Evolutionary conservation across 64 coral and sea anemone genomes (phyloP), one percentile per base, ranked within the genome.

Genomic region (Stichodactyla helianthus): DNA sequence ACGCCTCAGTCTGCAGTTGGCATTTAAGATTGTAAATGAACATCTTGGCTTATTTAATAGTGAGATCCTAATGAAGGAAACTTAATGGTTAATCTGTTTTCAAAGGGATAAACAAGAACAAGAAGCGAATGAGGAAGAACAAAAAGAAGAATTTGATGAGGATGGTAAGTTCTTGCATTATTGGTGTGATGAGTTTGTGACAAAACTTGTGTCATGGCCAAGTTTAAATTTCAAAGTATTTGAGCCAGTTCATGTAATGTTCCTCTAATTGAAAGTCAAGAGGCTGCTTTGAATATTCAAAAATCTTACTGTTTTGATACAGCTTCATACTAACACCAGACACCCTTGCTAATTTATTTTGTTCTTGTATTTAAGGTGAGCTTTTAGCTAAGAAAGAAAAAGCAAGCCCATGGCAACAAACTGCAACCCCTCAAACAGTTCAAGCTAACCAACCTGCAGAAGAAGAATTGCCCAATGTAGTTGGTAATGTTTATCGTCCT

Each of bases 91-190:
- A 44, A 62, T 65, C 7, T 65, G 54, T n/a, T 53, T 60, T 84
- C 86, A 94, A 63, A 83, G 83, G 16, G 56, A 89, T 86, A 92
- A 98, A 71, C 86, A 98, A 89, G 92, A 93, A 50, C 92, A 98
- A 85, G 89, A 98, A 53, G 89, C 87, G 59, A 81, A 92, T 84
- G 92, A 98, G 80, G 95, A 92, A 89, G 79, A 53, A 4, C 10
- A 82, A 28, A 82, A 2, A 26, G 68, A 27, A 85, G 62, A 53
- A 86, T 86, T 52, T 86, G 65, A 79, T 79, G 77, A 79, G 51
- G 77, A 79, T 79, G 77, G 77, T 79, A 50, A 79, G 1, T 65
- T 5, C 1, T 44, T 44, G 35, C 35, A 44, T 44, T 44, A 44
- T 44, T 44, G 35, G 2, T 44, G 35, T 44, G 35, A 44, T 44